A percentile compares a stretch with the other conserved stretches of the same genome.
phyloP scores from a whole-genome alignment of 2,888 invertebrate genomes.

The Hymenopus coronatus region DNA sequence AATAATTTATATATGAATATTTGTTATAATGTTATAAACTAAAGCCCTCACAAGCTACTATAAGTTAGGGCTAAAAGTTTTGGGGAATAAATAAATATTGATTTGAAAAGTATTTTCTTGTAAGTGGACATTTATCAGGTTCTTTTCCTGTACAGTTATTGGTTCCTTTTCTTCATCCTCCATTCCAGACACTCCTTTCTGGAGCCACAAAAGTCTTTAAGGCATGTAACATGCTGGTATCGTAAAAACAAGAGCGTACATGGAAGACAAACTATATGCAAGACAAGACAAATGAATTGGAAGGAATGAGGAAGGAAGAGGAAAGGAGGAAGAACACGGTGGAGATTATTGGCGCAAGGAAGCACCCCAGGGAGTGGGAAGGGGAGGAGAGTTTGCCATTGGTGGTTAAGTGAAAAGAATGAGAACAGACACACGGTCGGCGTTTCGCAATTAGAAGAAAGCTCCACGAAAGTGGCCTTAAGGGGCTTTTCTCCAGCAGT shows the following conservation, averaged over 20 bases:
- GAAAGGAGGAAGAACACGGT: neutral
- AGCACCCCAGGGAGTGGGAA: neutral
- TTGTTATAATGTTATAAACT: no score
- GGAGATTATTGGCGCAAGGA: slow-evolving; percentile 6
- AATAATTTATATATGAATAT: no score
- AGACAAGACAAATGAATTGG: neutral
- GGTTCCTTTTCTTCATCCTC: neutral
- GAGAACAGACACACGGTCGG: slow-evolving; percentile 5
- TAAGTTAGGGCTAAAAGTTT: no score
- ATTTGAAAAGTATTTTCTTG: no score
- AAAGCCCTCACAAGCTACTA: no score
- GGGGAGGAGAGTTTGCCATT: neutral
- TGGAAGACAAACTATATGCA: neutral
- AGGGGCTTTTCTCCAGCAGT: slow-evolving; percentile 10
- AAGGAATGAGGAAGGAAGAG: neutral
- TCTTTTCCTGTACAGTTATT: no score
- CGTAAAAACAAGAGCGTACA: neutral
- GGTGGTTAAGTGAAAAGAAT: slow-evolving; percentile 20
- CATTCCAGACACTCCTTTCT: neutral
- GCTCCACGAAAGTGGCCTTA: slow-evolving; percentile 10
- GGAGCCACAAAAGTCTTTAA: neutral
- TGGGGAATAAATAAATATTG: no score
- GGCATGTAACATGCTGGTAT: neutral
- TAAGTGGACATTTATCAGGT: no score
- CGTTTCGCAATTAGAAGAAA: slow-evolving; percentile 17